Evolutionary conservation across 2,797 vertebrate genomes (phyloP).

Genomic region (Ambastaia sidthimunki): DNA sequence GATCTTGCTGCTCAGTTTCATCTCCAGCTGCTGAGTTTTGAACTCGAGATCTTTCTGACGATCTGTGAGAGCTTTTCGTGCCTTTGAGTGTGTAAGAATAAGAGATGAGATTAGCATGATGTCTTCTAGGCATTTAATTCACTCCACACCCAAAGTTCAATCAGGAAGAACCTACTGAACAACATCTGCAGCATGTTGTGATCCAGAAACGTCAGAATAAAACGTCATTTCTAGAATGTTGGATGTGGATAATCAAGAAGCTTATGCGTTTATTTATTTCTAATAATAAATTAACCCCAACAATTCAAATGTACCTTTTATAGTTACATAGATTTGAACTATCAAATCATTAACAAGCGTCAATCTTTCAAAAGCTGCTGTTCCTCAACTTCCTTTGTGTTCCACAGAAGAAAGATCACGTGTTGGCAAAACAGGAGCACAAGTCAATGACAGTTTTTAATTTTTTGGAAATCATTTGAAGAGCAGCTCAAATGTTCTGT

Average conservation of each 20-base stretch:
- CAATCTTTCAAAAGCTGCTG: too few relatives aligned
- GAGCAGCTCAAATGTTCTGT: constrained; percentile 25
- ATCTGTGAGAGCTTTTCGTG: constrained; percentile 91
- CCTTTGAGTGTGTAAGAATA: constrained; percentile 70
- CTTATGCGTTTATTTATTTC: background rate
- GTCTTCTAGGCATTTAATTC: background rate
- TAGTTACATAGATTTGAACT: background rate
- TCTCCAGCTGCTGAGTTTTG: constrained; percentile 95
- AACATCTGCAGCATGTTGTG: background rate
- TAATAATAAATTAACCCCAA: background rate
- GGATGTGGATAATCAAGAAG: background rate
- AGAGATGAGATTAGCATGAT: background rate
- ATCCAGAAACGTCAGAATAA: constrained; percentile 17
- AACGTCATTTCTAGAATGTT: background rate
- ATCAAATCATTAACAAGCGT: too few relatives aligned
- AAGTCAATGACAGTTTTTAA: background rate
- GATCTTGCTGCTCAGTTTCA: constrained; percentile 94
- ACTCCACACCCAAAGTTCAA: background rate
- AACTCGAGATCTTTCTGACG: constrained; percentile 95
- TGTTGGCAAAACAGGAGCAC: too few relatives aligned
- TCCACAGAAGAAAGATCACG: constrained; percentile 2
- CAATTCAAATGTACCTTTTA: background rate
- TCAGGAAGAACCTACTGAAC: background rate
- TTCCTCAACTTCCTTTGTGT: too few relatives aligned
- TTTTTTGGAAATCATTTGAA: background rate